Evolutionary conservation across 2,888 invertebrate species (phyloP), one percentile per base, ranked within the genome.

Genomic region (Xestoiulus laeticollis): DNA sequence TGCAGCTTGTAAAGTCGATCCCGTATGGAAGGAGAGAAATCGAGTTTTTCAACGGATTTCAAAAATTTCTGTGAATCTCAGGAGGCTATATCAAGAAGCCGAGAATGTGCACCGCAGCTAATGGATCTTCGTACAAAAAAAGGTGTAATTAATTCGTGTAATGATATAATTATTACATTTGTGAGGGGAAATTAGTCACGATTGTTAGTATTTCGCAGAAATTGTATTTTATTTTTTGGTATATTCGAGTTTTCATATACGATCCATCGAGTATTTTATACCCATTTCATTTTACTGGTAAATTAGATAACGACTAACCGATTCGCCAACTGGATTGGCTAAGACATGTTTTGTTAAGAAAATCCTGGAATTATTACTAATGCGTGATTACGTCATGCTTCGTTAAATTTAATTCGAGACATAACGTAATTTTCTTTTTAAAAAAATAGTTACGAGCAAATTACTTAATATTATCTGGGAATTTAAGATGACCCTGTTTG

Each of bases 121-220:
- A 22, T 22, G 78, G 78, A 30, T 78, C 78, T 30, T 26, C 30
- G 78, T 78, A 78, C 68, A 68, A 78, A 78, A n/a, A 78, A 3
- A 53, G 78, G 78, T 78, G 78, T 78, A 78, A 78, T 78, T 78
- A 78, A 30, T 78, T 26, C 78, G 22, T 30, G 78, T 30, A 30
- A 78, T 68, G 16, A 53, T 53, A 26, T 68, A 26, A 22, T 12
- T 6, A 68, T 68, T 78, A 78, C 78, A 30, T 78, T 26, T 78
- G 78, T 78, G 78, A 78, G 30, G 78, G 78, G 78, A 78, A 78
- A 30, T n/a, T 78, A 78, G 78, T 78, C 78, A 78, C 78, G 26
- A 78, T 30, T 78, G 78, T 78, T 78, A 78, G 78, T 78, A 78
- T 78, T 78, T 26, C 78, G 26, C 78, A 30, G 30, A 78, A 78